phyloP scores from a whole-genome alignment of 2,888 invertebrate genomes.

The Trichopria drosophilae region DNA sequence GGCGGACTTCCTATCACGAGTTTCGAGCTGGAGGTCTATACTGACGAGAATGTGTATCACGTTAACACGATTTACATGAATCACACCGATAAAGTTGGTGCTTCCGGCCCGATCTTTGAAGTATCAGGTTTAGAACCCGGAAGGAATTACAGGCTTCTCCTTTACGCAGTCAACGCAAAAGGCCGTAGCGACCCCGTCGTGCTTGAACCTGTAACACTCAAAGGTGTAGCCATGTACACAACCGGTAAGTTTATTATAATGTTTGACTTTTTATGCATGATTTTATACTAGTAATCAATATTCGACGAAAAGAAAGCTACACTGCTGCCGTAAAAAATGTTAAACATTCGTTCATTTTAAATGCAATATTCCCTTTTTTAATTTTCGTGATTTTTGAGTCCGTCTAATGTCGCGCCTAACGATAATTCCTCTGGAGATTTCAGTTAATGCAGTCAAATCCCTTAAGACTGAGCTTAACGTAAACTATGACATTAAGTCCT shows the following conservation, averaged over 20 bases:
- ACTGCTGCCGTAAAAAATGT: too few species aligned
- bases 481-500: too few species aligned
- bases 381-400: too few species aligned
- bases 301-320: too few species aligned
- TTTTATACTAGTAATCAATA: too few species aligned
- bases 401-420: too few species aligned
- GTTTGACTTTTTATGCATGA: too few species aligned
- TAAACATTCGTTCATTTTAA: too few species aligned
- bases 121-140: slow-evolving; percentile 73
- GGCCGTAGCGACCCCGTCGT: slow-evolving; percentile 82
- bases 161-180: slow-evolving; percentile 86
- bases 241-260: slow-evolving; percentile 50
- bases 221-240: slow-evolving; percentile 73
- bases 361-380: too few species aligned
- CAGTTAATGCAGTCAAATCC: too few species aligned
- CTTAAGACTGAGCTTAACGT: too few species aligned
- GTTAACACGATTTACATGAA: slow-evolving; percentile 50
- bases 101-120: slow-evolving; percentile 65
- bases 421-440: too few species aligned
- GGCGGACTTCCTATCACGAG: slow-evolving; percentile 80
- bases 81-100: slow-evolving; percentile 45
- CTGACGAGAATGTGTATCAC: slow-evolving; percentile 50
- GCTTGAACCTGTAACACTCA: slow-evolving; percentile 81
- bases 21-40: slow-evolving; percentile 53
- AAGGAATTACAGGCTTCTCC: slow-evolving; percentile 75